Evolutionary conservation across 1,140 invertebrate genomes (phyloP).

Genomic region (Hydropsyche tenuis): DNA sequence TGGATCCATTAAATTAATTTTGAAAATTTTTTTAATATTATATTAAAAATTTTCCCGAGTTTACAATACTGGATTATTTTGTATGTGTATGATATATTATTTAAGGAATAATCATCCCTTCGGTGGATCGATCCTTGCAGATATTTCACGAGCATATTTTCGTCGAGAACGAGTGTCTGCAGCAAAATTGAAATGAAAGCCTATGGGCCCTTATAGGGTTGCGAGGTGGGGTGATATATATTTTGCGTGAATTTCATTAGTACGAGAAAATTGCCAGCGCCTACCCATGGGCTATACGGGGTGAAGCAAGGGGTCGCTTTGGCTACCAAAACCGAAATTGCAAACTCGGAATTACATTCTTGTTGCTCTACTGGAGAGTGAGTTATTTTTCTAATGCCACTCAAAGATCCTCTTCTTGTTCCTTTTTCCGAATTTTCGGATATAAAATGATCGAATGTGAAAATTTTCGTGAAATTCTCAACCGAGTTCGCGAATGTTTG

Average conservation of each 20-base stretch:
- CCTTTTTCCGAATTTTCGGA: neutral
- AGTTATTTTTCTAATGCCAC: slow-evolving; percentile 49
- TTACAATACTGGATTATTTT: too few species aligned
- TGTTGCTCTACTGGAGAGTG: slow-evolving; percentile 38
- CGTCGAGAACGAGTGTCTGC: neutral
- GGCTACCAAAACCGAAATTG: slow-evolving; percentile 47
- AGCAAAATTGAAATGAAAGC: slow-evolving; percentile 20
- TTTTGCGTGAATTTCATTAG: slow-evolving; percentile 51
- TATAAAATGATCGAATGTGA: too few species aligned
- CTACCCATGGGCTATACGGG: slow-evolving; percentile 44
- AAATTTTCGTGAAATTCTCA: too few species aligned
- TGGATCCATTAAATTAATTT: too few species aligned
- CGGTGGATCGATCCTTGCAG: too few species aligned
- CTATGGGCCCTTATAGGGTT: slow-evolving; percentile 17
- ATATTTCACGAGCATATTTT: too few species aligned
- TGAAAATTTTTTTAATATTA: too few species aligned
- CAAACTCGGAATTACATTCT: slow-evolving; percentile 49
- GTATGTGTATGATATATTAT: too few species aligned
- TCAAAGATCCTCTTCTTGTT: slow-evolving; percentile 44
- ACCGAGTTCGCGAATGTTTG: too few species aligned
- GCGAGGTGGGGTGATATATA: slow-evolving; percentile 46
- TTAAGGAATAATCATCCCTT: too few species aligned
- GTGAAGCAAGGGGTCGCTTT: slow-evolving; percentile 7
- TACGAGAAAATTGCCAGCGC: slow-evolving; percentile 48
- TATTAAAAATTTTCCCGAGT: too few species aligned